Evolutionary conservation across 2,888 invertebrate species (phyloP).

Genomic region (Agrochola lychnidis): DNA sequence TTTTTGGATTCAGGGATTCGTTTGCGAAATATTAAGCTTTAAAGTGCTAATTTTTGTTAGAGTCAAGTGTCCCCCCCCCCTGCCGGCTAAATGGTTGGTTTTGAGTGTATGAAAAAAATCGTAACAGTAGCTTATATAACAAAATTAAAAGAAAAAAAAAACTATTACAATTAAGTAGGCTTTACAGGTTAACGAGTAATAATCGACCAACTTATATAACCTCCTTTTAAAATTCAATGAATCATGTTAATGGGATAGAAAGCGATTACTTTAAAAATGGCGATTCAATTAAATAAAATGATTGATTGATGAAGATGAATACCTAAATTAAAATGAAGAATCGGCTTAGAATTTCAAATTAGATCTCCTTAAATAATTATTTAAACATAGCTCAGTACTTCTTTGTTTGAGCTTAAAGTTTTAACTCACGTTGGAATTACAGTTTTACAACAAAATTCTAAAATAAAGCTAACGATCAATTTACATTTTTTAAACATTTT

Average conservation of each 20-base stretch:
- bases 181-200: too few species aligned
- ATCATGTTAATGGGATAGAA: conserved; percentile 16
- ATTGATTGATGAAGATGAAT: conserved; percentile 40
- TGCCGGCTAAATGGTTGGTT: too few species aligned
- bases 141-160: too few species aligned
- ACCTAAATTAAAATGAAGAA: conserved; percentile 55
- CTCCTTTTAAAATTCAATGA: not conserved
- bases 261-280: conserved; percentile 14
- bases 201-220: too few species aligned
- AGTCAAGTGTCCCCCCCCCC: too few species aligned
- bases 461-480: not conserved
- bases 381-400: not conserved
- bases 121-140: too few species aligned
- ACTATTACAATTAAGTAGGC: too few species aligned
- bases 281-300: conserved; percentile 1
- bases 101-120: too few species aligned
- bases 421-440: too few species aligned
- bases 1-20: too few species aligned
- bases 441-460: not conserved
- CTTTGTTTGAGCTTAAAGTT: not conserved
- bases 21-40: too few species aligned
- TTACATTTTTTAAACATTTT: not conserved
- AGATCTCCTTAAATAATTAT: not conserved
- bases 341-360: not conserved
- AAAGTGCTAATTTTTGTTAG: too few species aligned